Percentiles rank a stretch among this genome's conserved stretches.
Evolutionary conservation across 2,113 vertebrate genomes (phyloP).

Genomic region (Thamnaconus septentrionalis): DNA sequence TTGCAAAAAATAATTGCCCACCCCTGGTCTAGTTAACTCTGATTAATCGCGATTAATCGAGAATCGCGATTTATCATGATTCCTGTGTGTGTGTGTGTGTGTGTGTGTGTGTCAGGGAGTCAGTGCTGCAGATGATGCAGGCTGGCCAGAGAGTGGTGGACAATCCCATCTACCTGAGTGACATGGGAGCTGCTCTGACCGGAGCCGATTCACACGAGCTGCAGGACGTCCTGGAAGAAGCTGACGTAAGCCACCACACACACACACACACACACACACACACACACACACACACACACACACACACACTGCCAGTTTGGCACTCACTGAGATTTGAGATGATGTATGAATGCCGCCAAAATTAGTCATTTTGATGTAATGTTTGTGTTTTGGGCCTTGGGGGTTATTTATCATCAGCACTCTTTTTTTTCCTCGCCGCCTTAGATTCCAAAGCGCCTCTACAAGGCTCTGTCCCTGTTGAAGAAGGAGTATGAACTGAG

Average conservation of each 20-base stretch:
- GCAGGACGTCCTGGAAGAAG: constrained; percentile 95
- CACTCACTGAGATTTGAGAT: no score
- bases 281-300: neutral
- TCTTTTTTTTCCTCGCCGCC: constrained; percentile 3
- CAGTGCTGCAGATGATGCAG: constrained; percentile 99
- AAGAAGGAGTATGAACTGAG: constrained; percentile 99
- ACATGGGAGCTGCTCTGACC: constrained; percentile 95
- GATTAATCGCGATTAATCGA: no score
- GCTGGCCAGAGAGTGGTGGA: constrained; percentile 95
- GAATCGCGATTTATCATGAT: no score
- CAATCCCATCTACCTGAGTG: constrained; percentile 97
- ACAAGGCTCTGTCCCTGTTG: constrained; percentile 94
- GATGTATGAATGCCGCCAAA: neutral
- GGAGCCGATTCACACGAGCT: constrained; percentile 94
- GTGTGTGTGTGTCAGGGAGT: constrained; percentile 80
- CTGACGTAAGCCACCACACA: constrained; percentile 80
- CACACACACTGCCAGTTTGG: neutral
- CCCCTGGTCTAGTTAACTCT: neutral
- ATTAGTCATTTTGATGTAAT: neutral
- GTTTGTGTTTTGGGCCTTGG: neutral
- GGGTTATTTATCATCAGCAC: neutral
- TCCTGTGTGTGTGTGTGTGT: constrained; percentile 5
- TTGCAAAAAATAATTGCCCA: no score
- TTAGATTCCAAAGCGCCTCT: constrained; percentile 94
- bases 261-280: neutral